These are phyloP conservation scores for Microhierax caerulescens DNA, from an alignment of 2,797 vertebrate species.

Conservation along the genomic window DNA sequence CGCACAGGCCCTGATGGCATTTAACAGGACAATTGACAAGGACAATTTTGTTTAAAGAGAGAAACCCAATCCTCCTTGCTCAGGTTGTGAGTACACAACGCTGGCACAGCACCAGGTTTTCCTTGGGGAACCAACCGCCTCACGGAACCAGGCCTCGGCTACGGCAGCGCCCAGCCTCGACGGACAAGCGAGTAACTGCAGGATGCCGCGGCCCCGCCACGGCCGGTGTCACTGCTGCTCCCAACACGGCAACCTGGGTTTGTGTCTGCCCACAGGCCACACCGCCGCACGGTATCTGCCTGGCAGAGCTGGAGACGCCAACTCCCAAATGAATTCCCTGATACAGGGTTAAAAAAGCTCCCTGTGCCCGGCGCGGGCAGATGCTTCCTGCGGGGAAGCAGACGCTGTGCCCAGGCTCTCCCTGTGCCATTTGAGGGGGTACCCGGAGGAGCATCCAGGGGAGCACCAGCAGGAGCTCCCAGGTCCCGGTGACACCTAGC, in stretches of 20 bases:
- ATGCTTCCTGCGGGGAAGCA: neutral
- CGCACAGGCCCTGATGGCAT: fast-evolving
- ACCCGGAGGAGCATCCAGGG: neutral
- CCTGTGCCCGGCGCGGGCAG: fast-evolving
- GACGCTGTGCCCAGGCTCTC: neutral
- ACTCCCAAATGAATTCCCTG: neutral
- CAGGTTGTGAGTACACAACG: neutral
- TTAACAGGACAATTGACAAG: neutral
- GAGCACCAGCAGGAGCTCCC: neutral
- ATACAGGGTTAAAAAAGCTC: neutral
- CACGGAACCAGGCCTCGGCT: neutral
- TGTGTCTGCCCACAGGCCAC: neutral
- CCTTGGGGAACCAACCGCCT: neutral
- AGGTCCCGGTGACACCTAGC: neutral
- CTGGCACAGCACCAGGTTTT: neutral
- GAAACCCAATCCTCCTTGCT: neutral
- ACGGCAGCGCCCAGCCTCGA: neutral
- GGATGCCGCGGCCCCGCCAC: neutral
- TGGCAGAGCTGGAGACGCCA: neutral
- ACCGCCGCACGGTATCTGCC: neutral
- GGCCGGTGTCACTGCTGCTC: neutral
- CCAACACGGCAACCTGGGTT: neutral
- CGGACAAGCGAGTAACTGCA: no score
- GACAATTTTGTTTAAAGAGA: neutral
- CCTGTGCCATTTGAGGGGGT: neutral